phyloP scores from a whole-genome alignment of 2,113 vertebrate genomes.

The Megaptera novaeangliae region DNA sequence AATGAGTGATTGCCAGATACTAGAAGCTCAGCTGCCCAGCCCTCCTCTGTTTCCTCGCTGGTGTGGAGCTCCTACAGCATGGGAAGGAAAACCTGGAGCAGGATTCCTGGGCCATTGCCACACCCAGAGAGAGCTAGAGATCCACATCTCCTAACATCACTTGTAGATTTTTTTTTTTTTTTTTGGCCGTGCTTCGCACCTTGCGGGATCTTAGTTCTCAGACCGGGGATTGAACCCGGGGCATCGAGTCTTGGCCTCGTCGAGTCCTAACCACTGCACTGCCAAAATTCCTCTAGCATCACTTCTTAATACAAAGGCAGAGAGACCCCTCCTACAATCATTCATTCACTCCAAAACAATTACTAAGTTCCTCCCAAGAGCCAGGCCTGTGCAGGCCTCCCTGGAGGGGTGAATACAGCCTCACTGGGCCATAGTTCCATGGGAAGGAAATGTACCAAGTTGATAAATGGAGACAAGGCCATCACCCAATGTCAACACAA shows the following conservation, averaged over 20 bases:
- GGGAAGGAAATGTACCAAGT: background rate
- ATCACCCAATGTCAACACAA: accelerated
- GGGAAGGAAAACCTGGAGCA: too few species aligned
- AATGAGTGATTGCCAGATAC: background rate
- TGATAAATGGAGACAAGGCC: background rate
- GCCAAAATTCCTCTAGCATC: background rate
- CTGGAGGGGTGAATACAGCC: too few species aligned
- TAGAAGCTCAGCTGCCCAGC: background rate
- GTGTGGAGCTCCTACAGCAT: accelerated
- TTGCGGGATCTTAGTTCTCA: background rate
- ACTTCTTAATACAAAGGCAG: background rate
- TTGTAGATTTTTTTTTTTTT: background rate
- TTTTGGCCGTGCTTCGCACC: background rate
- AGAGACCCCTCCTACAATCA: background rate
- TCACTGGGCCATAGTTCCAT: accelerated
- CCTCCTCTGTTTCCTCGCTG: too few species aligned
- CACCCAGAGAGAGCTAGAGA: too few species aligned
- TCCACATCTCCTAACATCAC: too few species aligned
- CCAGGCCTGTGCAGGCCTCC: background rate
- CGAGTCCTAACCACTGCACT: background rate
- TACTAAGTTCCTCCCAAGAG: background rate
- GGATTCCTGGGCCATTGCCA: background rate
- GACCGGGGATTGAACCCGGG: background rate
- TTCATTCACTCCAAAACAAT: background rate
- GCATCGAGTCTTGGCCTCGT: too few species aligned